A percentile compares a stretch with the other conserved stretches of the same genome.
phyloP scores from a whole-genome alignment of 2,113 vertebrate species.

The Choloepus hoffmanni region DNA sequence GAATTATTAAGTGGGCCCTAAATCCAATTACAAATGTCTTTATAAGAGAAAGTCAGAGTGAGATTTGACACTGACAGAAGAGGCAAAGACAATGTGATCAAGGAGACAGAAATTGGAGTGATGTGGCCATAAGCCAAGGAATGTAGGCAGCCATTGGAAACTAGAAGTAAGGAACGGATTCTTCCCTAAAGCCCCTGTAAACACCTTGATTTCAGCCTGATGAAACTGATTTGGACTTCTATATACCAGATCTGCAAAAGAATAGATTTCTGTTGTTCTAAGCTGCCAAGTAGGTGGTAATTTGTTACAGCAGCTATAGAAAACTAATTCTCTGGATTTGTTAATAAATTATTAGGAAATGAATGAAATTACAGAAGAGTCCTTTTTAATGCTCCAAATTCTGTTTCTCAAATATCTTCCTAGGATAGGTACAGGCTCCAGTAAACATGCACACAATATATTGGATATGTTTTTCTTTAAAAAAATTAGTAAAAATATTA shows the following conservation, averaged over 20 bases:
- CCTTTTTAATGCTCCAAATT: neutral
- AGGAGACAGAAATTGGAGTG: neutral
- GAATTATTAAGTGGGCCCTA: too few relatives aligned
- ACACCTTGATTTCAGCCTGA: neutral
- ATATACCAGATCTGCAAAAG: neutral
- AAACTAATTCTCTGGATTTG: neutral
- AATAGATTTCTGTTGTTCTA: neutral
- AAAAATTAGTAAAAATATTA: neutral
- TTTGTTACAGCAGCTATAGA: neutral
- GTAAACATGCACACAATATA: neutral
- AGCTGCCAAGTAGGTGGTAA: neutral
- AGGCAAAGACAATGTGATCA: neutral
- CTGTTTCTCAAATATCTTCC: neutral
- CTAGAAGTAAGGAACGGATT: neutral
- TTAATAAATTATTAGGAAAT: neutral
- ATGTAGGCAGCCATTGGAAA: neutral
- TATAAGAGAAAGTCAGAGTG: neutral
- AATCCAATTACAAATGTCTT: neutral
- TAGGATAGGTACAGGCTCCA: neutral
- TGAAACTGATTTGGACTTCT: neutral
- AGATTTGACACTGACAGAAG: neutral
- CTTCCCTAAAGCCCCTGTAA: neutral
- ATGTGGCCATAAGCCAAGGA: neutral
- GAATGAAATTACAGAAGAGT: neutral
- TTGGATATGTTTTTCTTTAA: neutral